A percentile compares a stretch with the other conserved stretches of the same genome.
Conservation (phyloP, 1,140 invertebrate genomes). For the Arctopsyche grandis region DNA sequence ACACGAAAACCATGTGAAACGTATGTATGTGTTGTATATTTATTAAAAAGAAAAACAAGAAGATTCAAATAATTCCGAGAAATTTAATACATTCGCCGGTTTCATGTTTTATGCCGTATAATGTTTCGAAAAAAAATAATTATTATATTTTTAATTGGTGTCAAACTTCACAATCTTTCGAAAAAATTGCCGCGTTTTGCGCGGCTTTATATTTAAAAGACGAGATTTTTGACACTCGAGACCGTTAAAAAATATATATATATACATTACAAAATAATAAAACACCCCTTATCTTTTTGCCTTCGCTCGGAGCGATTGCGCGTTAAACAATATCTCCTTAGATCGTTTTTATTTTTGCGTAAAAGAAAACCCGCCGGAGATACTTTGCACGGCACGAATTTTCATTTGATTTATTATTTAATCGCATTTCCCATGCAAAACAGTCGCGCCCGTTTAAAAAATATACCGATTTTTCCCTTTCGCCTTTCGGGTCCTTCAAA, state of each 20-base stretch:
- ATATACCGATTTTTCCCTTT: not conserved
- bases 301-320: not conserved
- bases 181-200: not conserved
- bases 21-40: no score
- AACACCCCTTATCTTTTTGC: no score
- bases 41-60: no score
- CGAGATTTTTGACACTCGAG: no score
- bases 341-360: slow-evolving; percentile 1
- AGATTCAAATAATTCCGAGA: no score
- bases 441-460: slow-evolving; percentile 10
- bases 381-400: not conserved
- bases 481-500: not conserved
- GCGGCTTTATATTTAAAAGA: not conserved
- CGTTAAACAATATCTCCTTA: slow-evolving; percentile 3
- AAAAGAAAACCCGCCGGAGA: not conserved
- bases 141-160: slow-evolving; percentile 14
- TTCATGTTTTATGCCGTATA: not conserved
- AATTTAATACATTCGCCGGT: no score
- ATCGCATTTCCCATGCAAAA: slow-evolving; percentile 19
- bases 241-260: no score
- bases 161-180: not conserved
- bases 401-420: slow-evolving; percentile 21
- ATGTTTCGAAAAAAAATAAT: not conserved
- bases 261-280: no score
- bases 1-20: no score